Conservation (phyloP, 2,888 invertebrate species). For the Empis stercorea region DNA sequence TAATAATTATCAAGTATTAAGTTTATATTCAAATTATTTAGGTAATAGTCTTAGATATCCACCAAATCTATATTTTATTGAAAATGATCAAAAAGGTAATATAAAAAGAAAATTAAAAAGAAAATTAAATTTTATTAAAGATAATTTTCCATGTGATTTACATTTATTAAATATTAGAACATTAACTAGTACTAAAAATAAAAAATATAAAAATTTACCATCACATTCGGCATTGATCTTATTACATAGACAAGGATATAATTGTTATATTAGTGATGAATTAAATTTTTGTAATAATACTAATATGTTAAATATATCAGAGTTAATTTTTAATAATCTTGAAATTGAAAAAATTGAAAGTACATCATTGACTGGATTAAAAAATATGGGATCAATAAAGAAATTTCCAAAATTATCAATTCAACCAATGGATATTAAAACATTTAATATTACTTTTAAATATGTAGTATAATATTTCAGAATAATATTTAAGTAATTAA, state of each 20-base stretch:
- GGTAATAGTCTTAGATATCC: slow-evolving; percentile 72
- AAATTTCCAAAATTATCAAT: slow-evolving; percentile 43
- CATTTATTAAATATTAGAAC: slow-evolving; percentile 71
- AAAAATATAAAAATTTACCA: slow-evolving; percentile 61
- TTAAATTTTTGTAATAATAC: slow-evolving; percentile 23
- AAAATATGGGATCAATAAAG: slow-evolving; percentile 27
- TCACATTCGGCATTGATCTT: slow-evolving; percentile 62
- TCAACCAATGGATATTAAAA: slow-evolving; percentile 55
- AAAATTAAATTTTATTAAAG: slow-evolving; percentile 38
- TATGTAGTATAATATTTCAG: too few species aligned
- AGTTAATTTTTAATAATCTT: slow-evolving; percentile 24
- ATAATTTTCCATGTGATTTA: slow-evolving; percentile 59
- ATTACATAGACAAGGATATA: slow-evolving; percentile 64
- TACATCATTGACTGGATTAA: slow-evolving; percentile 40
- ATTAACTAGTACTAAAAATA: slow-evolving; percentile 60
- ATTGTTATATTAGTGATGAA: slow-evolving; percentile 43
- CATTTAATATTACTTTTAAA: slow-evolving; percentile 42
- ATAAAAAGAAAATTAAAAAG: slow-evolving; percentile 39
- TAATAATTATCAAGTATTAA: slow-evolving; percentile 42
- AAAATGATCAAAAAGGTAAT: slow-evolving; percentile 46
- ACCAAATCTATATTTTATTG: slow-evolving; percentile 60
- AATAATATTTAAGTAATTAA: too few species aligned
- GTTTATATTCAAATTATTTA: slow-evolving; percentile 58
- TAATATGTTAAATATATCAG: slow-evolving; percentile 12
- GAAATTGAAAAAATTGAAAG: slow-evolving; percentile 35